These are phyloP conservation scores for Chaetodon trifascialis DNA, from an alignment of 2,113 vertebrate genomes.

Conservation along the genomic window DNA sequence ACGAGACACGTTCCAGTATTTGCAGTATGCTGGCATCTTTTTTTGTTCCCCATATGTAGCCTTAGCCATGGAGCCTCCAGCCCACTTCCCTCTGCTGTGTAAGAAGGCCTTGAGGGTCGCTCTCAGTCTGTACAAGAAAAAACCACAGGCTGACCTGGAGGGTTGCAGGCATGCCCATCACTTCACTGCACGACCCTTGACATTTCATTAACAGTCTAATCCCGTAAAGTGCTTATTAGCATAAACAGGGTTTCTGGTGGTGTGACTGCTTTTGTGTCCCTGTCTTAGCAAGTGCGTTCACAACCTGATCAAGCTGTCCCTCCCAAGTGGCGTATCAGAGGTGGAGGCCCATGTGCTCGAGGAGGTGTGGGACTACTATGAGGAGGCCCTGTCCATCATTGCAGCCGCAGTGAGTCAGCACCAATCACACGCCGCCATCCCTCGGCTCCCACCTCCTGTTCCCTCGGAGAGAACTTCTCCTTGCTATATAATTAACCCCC, in stretches of 20 bases:
- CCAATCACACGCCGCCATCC: conserved; percentile 63
- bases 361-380: conserved; percentile 90
- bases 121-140: conserved; percentile 86
- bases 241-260: conserved; percentile 25
- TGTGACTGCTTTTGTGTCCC: conserved; percentile 24
- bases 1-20: background rate
- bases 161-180: conserved; percentile 85
- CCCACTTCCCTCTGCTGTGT: conserved; percentile 87
- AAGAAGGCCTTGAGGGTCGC: conserved; percentile 90
- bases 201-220: background rate
- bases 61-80: conserved; percentile 92
- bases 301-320: conserved; percentile 89
- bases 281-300: conserved; percentile 89
- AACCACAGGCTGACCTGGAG: conserved; percentile 81
- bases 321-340: conserved; percentile 84
- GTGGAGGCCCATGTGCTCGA: conserved; percentile 84
- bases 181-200: conserved; percentile 4
- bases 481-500: conserved; percentile 80
- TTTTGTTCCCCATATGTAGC: conserved; percentile 74
- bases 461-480: conserved; percentile 50
- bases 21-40: background rate
- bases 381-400: conserved; percentile 88
- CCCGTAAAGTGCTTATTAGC: background rate
- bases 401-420: conserved; percentile 87
- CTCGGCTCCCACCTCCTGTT: conserved; percentile 61